Percentiles rank a stretch among this genome's conserved stretches.
Conservation (phyloP, 2,797 vertebrate species). For the Nyctalus aviator region DNA sequence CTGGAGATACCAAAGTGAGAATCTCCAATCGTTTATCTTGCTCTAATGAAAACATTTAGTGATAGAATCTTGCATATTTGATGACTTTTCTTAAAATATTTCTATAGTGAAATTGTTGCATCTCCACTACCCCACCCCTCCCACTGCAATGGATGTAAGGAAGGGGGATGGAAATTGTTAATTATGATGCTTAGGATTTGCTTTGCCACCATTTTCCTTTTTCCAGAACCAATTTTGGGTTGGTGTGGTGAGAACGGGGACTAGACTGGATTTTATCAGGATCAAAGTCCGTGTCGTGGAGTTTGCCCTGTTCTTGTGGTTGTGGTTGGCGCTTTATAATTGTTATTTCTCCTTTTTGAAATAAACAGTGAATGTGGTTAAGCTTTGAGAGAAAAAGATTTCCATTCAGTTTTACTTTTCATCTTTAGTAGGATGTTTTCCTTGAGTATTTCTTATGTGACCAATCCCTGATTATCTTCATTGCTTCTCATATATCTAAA, state of each 20-base stretch:
- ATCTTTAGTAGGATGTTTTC: background rate
- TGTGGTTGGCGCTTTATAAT: background rate
- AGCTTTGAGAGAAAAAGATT: background rate
- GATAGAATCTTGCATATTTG: background rate
- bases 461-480: background rate
- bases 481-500: conserved; percentile 23
- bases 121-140: too few relatives aligned
- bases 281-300: background rate
- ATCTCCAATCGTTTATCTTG: background rate
- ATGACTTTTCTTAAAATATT: background rate
- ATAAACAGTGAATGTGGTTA: background rate
- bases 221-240: background rate
- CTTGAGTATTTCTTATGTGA: conserved; percentile 4
- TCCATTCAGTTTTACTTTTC: conserved; percentile 6
- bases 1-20: background rate
- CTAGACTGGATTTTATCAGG: background rate
- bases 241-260: background rate
- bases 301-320: background rate
- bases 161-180: background rate
- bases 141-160: background rate
- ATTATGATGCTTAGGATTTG: background rate
- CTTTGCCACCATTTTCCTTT: background rate
- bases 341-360: background rate
- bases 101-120: background rate
- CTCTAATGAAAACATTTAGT: background rate